These are phyloP conservation scores for Heliconius himera DNA, from an alignment of 1,140 invertebrate species.

Conservation along the genomic window DNA sequence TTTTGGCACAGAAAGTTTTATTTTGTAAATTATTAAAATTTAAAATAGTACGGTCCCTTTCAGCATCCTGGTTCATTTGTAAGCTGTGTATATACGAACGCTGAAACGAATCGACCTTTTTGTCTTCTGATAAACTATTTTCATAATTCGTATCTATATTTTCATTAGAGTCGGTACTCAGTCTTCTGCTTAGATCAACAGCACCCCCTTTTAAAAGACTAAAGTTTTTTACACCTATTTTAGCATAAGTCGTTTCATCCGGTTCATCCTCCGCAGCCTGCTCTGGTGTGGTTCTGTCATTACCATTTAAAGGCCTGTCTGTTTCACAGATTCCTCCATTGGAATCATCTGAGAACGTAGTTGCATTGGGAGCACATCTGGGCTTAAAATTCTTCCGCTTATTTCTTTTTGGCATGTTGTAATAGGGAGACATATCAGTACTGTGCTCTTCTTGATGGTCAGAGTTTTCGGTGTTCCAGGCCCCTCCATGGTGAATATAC, in stretches of 20 bases:
- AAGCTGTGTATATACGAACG: constrained; percentile 79
- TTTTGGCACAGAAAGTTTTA: constrained; percentile 82
- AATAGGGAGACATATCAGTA: constrained; percentile 76
- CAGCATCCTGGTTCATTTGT: constrained; percentile 67
- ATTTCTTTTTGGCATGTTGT: constrained; percentile 83
- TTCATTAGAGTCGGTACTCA: constrained; percentile 80
- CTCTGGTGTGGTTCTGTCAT: constrained; percentile 68
- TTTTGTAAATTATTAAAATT: constrained; percentile 79
- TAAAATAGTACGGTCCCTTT: constrained; percentile 69
- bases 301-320: constrained; percentile 76
- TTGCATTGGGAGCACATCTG: constrained; percentile 82
- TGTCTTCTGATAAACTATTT: constrained; percentile 72
- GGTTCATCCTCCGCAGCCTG: constrained; percentile 60
- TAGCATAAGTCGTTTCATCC: constrained; percentile 61
- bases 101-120: constrained; percentile 74
- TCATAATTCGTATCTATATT: constrained; percentile 77
- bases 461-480: constrained; percentile 64
- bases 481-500: constrained; percentile 72
- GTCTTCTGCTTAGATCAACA: constrained; percentile 76
- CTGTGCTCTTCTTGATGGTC: constrained; percentile 76
- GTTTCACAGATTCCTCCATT: constrained; percentile 74
- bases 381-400: constrained; percentile 87
- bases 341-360: constrained; percentile 78
- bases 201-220: constrained; percentile 76
- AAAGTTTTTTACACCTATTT: constrained; percentile 80